phyloP scores from a whole-genome alignment of 2,797 vertebrate genomes.

The Oryzias sinensis region DNA sequence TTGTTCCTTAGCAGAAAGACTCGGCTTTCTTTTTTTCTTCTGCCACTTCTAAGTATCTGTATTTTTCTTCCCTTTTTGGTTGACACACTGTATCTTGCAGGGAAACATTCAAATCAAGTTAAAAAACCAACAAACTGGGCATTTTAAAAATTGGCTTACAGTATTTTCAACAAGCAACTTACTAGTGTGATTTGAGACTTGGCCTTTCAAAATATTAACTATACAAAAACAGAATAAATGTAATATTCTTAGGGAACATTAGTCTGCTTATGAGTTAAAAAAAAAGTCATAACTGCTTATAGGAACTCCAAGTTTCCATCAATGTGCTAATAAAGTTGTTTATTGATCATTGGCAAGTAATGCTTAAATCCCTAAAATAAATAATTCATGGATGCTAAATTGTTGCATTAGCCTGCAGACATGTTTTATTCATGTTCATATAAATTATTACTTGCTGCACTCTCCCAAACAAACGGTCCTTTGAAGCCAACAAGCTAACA shows the following conservation, averaged over 20 bases:
- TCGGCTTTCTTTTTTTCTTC: too few species aligned
- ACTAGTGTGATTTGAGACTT: background rate
- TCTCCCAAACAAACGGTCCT: background rate
- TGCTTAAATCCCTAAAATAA: background rate
- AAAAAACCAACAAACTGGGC: too few species aligned
- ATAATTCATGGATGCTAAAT: constrained; percentile 5
- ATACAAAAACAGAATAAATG: too few species aligned
- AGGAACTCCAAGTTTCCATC: background rate
- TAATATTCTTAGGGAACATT: too few species aligned
- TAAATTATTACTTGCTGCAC: constrained; percentile 2
- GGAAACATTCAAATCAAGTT: too few species aligned
- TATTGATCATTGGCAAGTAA: constrained; percentile 6
- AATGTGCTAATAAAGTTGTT: constrained; percentile 1
- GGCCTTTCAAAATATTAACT: background rate
- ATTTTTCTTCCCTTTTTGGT: too few species aligned
- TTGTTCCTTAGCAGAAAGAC: background rate
- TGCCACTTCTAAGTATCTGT: too few species aligned
- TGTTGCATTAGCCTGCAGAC: constrained; percentile 1
- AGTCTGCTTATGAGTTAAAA: too few species aligned
- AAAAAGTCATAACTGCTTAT: background rate
- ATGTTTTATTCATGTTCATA: constrained; percentile 7
- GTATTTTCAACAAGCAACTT: background rate
- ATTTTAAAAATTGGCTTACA: too few species aligned
- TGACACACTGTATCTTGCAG: too few species aligned
- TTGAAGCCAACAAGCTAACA: background rate